Base-by-base conservation (phyloP, 2,888 invertebrate genomes). In the Lochmaea crataegi region DNA sequence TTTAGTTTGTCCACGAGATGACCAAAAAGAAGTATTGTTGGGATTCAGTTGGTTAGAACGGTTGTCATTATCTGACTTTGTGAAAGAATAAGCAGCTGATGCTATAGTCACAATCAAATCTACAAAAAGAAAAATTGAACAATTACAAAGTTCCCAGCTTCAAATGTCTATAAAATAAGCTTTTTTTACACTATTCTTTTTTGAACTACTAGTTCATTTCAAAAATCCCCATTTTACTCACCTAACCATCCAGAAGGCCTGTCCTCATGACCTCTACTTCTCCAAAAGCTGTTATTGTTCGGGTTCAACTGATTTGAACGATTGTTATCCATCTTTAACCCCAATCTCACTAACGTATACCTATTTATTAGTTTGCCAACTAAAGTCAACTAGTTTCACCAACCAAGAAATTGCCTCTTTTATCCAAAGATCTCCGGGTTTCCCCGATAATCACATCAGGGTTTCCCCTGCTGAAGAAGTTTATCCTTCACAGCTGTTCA, bases 221-320 rank as follows among this genome's bases (percentile, higher is more conserved):
- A 16, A 65, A 10, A 16, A 18, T 41, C 0, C 41, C 42, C 18
- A 14, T 16, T n/a, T 22, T 42, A 16, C 56, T 41, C 38, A 61
- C 60, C 14, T 14, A 16, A 10, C 61, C 61, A 61, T 51, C 26
- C 42, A 42, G 69, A 66, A 2, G 73, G 73, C 10, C 38, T 56
- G 10, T 58, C 71, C 0, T 58, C 51, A 41, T 65, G 58, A 3
- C 73, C 73, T 58, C 73, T 66, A 14, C 73, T 69, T 45, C n/a
- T 53, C 73, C 71, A 68, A 56, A 61, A 72, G 9, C 16, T 26
- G 6, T 58, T 10, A 60, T 72, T 68, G 41, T 75, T 75, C 14
- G 73, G 58, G 63, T 75, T 75, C 48, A 75, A 56, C 12, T 73
- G 73, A 72, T 73, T 75, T 0, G 75, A 56, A 69, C 73, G 75